Evolutionary conservation across 1,140 invertebrate genomes (phyloP).

Genomic region (Alviniconcha marisindica): DNA sequence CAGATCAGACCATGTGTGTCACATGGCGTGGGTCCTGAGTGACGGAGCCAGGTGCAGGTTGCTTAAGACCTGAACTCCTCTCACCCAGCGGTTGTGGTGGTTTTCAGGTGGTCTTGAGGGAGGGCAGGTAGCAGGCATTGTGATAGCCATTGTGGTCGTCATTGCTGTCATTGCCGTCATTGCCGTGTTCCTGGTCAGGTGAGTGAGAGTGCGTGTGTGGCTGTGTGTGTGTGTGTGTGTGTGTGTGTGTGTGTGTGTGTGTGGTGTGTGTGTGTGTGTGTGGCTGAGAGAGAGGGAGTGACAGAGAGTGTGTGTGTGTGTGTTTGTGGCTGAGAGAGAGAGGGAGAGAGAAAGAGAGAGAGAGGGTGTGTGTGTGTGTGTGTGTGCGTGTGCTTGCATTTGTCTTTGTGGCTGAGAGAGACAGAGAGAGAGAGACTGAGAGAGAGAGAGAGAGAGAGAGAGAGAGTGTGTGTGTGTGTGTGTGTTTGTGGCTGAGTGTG

Average conservation of each 20-base stretch:
- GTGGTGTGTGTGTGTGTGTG: not conserved
- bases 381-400: not conserved
- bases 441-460: not conserved
- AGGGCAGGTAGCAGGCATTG: not conserved
- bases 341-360: not conserved
- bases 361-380: not conserved
- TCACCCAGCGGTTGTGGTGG: too few species aligned
- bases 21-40: too few species aligned
- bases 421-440: not conserved
- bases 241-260: conserved; percentile 20
- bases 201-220: not conserved
- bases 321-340: not conserved
- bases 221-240: not conserved
- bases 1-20: too few species aligned
- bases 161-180: not conserved
- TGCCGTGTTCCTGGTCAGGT: not conserved
- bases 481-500: not conserved
- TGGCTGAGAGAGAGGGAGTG: not conserved
- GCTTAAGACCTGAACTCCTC: too few species aligned
- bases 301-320: not conserved
- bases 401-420: not conserved
- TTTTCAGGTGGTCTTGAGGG: not conserved
- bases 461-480: conserved; percentile 8
- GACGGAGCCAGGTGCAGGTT: too few species aligned
- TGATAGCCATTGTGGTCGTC: not conserved